Evolutionary conservation across 2,113 vertebrate species (phyloP), one percentile per base, ranked within the genome.

Genomic region (Gadus chalcogrammus): DNA sequence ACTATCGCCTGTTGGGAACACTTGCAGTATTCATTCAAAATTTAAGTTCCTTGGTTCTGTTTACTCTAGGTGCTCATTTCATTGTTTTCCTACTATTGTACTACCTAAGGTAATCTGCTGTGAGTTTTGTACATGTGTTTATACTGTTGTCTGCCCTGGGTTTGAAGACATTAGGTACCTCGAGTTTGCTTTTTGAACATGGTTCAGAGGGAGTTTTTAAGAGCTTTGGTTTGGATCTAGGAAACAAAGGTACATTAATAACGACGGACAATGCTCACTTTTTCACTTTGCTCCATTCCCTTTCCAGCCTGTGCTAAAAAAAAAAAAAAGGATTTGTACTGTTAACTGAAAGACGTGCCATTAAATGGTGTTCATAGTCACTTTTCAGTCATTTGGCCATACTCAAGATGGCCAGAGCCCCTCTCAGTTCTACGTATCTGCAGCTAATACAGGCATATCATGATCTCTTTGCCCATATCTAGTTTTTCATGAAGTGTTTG

Each of bases 11-110:
- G 82, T 91, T 91, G 75, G 76, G 76, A 79, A 76, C 79, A 78
- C 68, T 91, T 91, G 92, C 95, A 94, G 94, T 95, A 94, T 96
- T 93, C 91, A 93, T 48, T 48, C 91, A 93, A 88, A 67, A 67
- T 91, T 91, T 88, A 72, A 81, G 81, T 68, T 83, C 73, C 42
- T 48, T 48, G 12, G 8, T 9, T 48, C 11, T 48, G 8, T 48
- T 9, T 48, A 11, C 12, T 48, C 90, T 90, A 88, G 86, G 91
- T 76, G 80, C 81, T 84, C 76, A 81, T 80, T 85, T 85, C 55
- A 67, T 76, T 77, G 80, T 48, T 87, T 91, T 90, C 91, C 85
- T 91, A 88, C 85, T 84, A 79, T 87, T 84, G 76, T 82, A 87
- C 80, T 88, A 85, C 77, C 86, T 84, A 86, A 88, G 81, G 82